A percentile compares a stretch with the other conserved stretches of the same genome.
phyloP scores from a whole-genome alignment of 2,797 vertebrate species.

The Clamator glandarius region DNA sequence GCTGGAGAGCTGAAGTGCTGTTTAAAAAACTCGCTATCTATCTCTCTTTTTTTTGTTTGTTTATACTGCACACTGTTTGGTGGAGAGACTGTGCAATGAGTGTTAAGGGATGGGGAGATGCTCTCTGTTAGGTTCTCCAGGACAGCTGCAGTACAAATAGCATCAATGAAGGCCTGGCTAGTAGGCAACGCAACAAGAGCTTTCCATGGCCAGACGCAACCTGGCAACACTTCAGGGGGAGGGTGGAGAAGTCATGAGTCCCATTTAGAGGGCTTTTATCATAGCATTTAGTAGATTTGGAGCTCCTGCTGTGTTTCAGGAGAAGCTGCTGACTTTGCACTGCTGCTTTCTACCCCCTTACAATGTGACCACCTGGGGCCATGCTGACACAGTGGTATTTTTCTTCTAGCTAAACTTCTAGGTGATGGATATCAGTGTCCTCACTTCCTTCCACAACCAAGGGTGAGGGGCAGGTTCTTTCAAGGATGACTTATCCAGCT shows the following conservation, averaged over 20 bases:
- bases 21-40: background rate
- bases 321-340: background rate
- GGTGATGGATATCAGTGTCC: background rate
- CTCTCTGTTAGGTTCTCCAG: background rate
- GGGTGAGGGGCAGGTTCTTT: background rate
- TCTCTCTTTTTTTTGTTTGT: too few relatives aligned
- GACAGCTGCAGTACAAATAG: background rate
- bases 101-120: background rate
- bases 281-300: background rate
- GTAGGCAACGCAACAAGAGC: background rate
- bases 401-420: background rate
- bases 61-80: background rate
- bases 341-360: background rate
- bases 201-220: background rate
- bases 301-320: background rate
- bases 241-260: background rate
- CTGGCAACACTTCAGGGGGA: accelerated
- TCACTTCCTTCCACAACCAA: background rate
- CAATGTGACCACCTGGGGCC: background rate
- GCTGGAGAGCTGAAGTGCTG: background rate
- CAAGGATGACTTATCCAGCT: background rate
- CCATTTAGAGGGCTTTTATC: background rate
- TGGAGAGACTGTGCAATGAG: accelerated
- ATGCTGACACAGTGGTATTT: background rate
- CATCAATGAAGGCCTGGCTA: accelerated